Percentiles rank a stretch among this genome's conserved stretches.
phyloP scores from a whole-genome alignment of 1,140 invertebrate genomes.

The Drosophila orosa region DNA sequence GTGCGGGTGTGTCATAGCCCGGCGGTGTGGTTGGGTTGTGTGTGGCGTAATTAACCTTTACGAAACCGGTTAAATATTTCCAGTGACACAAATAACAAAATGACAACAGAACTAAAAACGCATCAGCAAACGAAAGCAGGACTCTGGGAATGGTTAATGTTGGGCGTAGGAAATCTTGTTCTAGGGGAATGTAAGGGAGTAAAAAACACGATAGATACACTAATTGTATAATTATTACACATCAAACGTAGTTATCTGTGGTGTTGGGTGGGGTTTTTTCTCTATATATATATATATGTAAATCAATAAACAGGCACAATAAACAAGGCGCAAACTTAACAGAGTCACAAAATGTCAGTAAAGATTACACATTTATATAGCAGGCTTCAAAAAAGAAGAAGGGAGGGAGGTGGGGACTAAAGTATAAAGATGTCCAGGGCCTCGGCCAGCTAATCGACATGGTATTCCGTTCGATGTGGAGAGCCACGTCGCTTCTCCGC shows the following conservation, averaged over 20 bases:
- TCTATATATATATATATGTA: not conserved
- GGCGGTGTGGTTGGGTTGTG: conserved; percentile 1
- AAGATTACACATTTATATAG: conserved; percentile 19
- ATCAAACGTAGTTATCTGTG: not conserved
- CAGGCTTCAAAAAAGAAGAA: no score
- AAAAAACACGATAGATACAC: conserved; percentile 1
- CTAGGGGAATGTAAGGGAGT: no score
- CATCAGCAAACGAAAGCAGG: conserved; percentile 27
- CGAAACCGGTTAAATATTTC: conserved; percentile 52
- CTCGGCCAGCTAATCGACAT: conserved; percentile 70
- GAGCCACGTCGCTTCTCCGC: conserved; percentile 72
- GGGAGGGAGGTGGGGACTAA: conserved; percentile 31
- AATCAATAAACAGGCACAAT: conserved; percentile 15
- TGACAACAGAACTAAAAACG: conserved; percentile 14
- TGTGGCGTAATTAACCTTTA: conserved; percentile 42
- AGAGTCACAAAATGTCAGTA: conserved; percentile 6
- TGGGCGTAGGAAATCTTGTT: not conserved
- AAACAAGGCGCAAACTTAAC: conserved; percentile 43
- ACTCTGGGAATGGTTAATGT: not conserved
- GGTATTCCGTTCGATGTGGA: conserved; percentile 68
- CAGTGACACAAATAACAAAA: conserved; percentile 45
- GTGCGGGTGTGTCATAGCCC: conserved; percentile 35
- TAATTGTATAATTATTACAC: conserved; percentile 41
- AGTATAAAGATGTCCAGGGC: conserved; percentile 65
- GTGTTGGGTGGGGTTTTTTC: not conserved